A percentile compares a stretch with the other conserved stretches of the same genome.
phyloP scores from a whole-genome alignment of 1,140 invertebrate genomes.

The Zaprionus inermis region DNA sequence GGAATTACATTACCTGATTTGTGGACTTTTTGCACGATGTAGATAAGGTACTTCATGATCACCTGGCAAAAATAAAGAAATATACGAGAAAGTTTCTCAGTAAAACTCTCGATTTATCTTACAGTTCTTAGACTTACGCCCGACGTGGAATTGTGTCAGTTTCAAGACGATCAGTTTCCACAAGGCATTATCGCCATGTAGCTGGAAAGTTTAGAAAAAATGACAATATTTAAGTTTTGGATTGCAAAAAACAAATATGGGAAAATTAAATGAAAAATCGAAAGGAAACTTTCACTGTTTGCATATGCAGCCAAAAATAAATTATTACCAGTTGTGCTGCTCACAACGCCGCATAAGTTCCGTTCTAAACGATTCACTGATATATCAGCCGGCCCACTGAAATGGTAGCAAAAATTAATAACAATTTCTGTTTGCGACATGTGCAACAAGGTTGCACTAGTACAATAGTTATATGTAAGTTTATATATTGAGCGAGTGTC shows the following conservation, averaged over 20 bases:
- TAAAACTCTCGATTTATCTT: conserved; percentile 33
- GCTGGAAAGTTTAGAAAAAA: conserved; percentile 73
- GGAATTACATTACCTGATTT: conserved; percentile 32
- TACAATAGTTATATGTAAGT: conserved; percentile 17
- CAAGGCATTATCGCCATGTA: conserved; percentile 27
- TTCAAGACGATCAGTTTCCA: conserved; percentile 41
- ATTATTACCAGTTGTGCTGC: conserved; percentile 64
- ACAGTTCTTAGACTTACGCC: conserved; percentile 40
- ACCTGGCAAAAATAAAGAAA: conserved; percentile 20
- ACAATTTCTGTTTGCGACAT: conserved; percentile 17
- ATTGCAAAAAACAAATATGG: neutral
- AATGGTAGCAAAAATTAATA: conserved; percentile 70
- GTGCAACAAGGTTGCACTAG: neutral
- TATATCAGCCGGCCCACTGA: conserved; percentile 57
- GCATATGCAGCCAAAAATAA: conserved; percentile 50
- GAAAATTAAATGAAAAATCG: conserved; percentile 4
- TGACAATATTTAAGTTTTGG: conserved; percentile 34
- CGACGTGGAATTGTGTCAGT: conserved; percentile 42
- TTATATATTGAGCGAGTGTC: conserved; percentile 19
- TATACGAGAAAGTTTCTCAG: conserved; percentile 35
- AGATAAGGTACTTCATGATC: conserved; percentile 2
- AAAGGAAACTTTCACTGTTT: conserved; percentile 8
- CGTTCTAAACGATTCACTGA: neutral
- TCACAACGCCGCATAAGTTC: conserved; percentile 15
- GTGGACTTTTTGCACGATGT: conserved; percentile 3